Percentiles rank a stretch among this genome's conserved stretches.
Conservation (phyloP, 1,140 invertebrate species). For the Aphis craccivora region DNA sequence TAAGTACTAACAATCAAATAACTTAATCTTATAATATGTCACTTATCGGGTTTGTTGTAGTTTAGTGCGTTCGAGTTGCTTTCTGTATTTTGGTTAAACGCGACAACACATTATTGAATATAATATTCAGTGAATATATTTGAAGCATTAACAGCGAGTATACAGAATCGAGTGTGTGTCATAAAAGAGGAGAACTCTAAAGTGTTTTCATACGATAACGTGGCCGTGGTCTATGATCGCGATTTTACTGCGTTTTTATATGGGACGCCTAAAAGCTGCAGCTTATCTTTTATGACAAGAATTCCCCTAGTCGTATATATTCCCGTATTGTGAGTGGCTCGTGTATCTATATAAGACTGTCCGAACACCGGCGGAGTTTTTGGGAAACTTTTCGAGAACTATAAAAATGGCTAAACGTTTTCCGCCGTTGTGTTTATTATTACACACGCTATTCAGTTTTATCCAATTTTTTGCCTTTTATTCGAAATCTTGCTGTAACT, state of each 20-base stretch:
- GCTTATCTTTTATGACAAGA: conserved; percentile 11
- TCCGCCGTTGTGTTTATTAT: background rate
- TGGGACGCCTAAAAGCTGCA: background rate
- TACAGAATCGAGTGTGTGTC: background rate
- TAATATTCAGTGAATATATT: conserved; percentile 7
- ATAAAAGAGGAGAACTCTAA: background rate
- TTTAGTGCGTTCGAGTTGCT: background rate
- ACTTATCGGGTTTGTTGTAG: background rate
- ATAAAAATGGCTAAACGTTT: background rate
- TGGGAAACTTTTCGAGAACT: background rate
- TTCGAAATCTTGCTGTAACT: background rate
- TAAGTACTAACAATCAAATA: background rate
- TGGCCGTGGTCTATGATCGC: background rate
- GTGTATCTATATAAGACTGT: background rate
- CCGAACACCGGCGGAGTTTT: background rate
- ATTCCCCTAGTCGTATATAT: background rate
- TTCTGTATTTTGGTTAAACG: background rate
- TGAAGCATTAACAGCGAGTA: background rate
- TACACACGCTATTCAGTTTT: background rate
- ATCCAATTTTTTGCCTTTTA: background rate
- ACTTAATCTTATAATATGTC: background rate
- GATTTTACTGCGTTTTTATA: conserved; percentile 23
- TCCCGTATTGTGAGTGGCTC: background rate
- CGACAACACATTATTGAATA: background rate
- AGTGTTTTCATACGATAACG: conserved; percentile 42